phyloP scores from a whole-genome alignment of 53 echinoderm and acorn worm species.

The Patiria pectinifera region DNA sequence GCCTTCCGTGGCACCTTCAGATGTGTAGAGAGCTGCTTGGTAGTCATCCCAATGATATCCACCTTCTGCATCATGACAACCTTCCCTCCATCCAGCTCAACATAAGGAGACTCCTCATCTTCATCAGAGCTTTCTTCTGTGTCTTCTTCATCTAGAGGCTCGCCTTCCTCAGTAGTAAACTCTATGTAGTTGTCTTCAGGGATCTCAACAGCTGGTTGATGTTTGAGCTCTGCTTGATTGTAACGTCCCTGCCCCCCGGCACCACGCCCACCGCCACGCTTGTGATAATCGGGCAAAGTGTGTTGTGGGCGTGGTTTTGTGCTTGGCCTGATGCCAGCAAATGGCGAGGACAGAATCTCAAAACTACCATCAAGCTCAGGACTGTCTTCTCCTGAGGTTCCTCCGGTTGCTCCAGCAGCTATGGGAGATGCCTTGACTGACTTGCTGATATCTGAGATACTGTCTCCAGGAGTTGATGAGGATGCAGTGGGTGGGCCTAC shows the following conservation, averaged over 20 bases:
- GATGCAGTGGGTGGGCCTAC: neutral
- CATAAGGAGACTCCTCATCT: slow-evolving; percentile 50
- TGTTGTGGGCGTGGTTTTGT: slow-evolving; percentile 35
- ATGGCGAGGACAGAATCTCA: neutral
- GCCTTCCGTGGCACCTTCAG: slow-evolving; percentile 38
- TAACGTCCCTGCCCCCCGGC: neutral
- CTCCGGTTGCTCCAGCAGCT: neutral
- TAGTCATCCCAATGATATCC: slow-evolving; percentile 31
- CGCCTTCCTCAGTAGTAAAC: slow-evolving; percentile 8
- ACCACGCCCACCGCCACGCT: neutral
- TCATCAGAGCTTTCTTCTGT: slow-evolving; percentile 35
- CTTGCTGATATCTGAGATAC: neutral
- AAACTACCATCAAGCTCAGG: neutral
- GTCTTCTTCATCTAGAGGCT: neutral
- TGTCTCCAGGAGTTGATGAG: slow-evolving; percentile 13
- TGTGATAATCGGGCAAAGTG: neutral
- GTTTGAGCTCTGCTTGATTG: neutral
- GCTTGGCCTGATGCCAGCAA: slow-evolving; percentile 28
- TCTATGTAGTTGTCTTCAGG: slow-evolving; percentile 6
- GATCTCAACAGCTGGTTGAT: slow-evolving; percentile 13
- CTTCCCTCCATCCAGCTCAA: slow-evolving; percentile 52
- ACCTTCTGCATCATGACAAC: slow-evolving; percentile 32
- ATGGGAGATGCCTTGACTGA: neutral
- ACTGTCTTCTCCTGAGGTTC: neutral
- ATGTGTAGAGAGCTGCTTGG: slow-evolving; percentile 59